Conservation (phyloP, 2,888 invertebrate genomes). For the Tethea ocularis region DNA sequence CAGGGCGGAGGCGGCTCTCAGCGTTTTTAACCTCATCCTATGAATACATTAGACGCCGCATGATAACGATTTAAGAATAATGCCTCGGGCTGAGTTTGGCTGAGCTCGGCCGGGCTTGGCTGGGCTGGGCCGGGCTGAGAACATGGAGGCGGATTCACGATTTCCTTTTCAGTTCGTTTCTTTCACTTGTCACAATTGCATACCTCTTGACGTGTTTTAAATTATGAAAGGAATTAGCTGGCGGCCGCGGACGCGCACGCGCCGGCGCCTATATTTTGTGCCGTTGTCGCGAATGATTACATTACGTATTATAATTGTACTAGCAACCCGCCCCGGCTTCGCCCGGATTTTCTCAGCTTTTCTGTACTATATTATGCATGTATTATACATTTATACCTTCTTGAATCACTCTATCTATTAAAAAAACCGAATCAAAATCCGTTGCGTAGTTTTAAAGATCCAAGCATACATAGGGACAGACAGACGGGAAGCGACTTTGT, state of each 20-base stretch:
- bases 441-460: too few relatives aligned
- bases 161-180: not conserved
- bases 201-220: not conserved
- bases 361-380: too few relatives aligned
- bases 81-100: not conserved
- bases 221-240: not conserved
- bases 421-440: too few relatives aligned
- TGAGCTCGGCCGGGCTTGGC: not conserved
- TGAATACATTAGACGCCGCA: slow-evolving; percentile 1
- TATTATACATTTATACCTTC: too few relatives aligned
- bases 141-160: not conserved
- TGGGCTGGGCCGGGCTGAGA: not conserved
- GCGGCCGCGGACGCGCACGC: not conserved
- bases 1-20: not conserved
- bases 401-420: too few relatives aligned
- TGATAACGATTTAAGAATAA: not conserved
- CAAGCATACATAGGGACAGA: too few relatives aligned
- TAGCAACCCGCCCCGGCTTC: too few relatives aligned
- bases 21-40: slow-evolving; percentile 5
- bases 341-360: too few relatives aligned
- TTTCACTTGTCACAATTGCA: not conserved
- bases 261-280: too few relatives aligned
- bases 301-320: too few relatives aligned
- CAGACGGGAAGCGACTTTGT: too few relatives aligned
- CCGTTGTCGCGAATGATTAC: too few relatives aligned